phyloP scores from a whole-genome alignment of 1,140 invertebrate genomes.

The Zaprionus inermis region DNA sequence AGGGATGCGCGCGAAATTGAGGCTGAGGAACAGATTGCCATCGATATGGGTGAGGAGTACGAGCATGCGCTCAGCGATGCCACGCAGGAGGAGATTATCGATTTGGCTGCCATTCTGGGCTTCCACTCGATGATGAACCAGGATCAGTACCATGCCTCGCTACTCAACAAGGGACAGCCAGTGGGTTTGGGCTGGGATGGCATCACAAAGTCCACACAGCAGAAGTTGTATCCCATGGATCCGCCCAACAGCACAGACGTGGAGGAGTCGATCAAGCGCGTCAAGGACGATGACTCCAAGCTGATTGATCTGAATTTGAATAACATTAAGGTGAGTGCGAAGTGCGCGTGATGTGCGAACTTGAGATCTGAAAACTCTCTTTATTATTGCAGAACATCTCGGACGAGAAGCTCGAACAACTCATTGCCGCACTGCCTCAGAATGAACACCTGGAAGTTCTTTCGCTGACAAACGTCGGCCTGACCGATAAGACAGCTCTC shows the following conservation, averaged over 20 bases:
- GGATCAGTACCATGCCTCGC: constrained; percentile 99
- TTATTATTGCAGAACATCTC: constrained; percentile 92
- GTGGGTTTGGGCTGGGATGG: constrained; percentile 95
- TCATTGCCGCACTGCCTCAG: constrained; percentile 94
- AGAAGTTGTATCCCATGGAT: constrained; percentile 95
- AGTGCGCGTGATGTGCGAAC: neutral
- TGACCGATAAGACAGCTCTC: constrained; percentile 94
- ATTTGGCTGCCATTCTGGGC: constrained; percentile 98
- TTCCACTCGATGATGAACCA: constrained; percentile 99
- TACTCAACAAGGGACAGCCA: constrained; percentile 95
- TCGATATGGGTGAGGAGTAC: constrained; percentile 97
- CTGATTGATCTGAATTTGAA: constrained; percentile 97
- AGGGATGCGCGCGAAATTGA: constrained; percentile 92
- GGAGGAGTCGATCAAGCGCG: constrained; percentile 94
- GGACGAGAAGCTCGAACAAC: constrained; percentile 95
- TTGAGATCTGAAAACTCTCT: neutral
- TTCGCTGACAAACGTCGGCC: constrained; percentile 96
- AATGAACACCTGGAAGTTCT: constrained; percentile 97
- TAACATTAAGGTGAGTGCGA: constrained; percentile 93
- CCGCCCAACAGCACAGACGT: constrained; percentile 97
- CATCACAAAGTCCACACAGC: constrained; percentile 96
- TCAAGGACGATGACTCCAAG: constrained; percentile 94
- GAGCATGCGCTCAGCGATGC: constrained; percentile 95
- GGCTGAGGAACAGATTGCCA: constrained; percentile 94
- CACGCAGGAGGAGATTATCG: constrained; percentile 99